Evolutionary conservation across 2,888 invertebrate genomes (phyloP).

Genomic region (Meliscaeva auricollis): DNA sequence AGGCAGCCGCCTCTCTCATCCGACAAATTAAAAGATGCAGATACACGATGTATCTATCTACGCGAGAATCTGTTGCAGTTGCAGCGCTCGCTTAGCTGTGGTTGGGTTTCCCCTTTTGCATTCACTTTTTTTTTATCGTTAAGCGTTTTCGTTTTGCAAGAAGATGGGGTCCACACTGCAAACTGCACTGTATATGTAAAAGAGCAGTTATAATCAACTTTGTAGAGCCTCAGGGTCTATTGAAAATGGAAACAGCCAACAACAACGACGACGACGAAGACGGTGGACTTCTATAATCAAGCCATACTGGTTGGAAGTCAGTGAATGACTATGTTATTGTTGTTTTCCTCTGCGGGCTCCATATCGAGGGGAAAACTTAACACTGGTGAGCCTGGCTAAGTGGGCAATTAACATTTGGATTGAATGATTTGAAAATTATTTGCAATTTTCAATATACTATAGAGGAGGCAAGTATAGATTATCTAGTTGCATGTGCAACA

Average conservation of each 20-base stretch:
- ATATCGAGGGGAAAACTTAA: slow-evolving; percentile 22
- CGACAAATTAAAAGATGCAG: slow-evolving; percentile 62
- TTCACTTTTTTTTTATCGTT: slow-evolving; percentile 18
- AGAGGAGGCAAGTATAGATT: neutral
- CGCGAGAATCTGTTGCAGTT: neutral
- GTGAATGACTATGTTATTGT: slow-evolving; percentile 32
- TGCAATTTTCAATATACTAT: slow-evolving; percentile 35
- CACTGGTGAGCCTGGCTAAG: slow-evolving; percentile 44
- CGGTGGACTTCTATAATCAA: slow-evolving; percentile 24
- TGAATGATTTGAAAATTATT: slow-evolving; percentile 65
- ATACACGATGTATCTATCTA: slow-evolving; percentile 39
- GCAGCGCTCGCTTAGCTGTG: neutral
- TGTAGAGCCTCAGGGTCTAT: slow-evolving; percentile 8
- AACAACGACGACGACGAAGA: neutral
- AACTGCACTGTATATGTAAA: neutral
- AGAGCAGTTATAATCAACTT: slow-evolving; percentile 21
- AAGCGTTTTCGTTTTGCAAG: slow-evolving; percentile 1
- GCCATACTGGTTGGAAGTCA: slow-evolving; percentile 37
- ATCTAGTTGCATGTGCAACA: slow-evolving; percentile 36
- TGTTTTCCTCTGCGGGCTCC: slow-evolving; percentile 16
- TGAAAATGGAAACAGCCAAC: slow-evolving; percentile 20
- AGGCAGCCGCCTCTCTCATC: slow-evolving; percentile 43
- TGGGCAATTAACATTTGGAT: slow-evolving; percentile 64
- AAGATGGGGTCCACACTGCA: neutral
- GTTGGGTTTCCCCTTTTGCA: slow-evolving; percentile 25